Evolutionary conservation across 2,113 vertebrate species (phyloP).

Genomic region (Calidris pygmaea): DNA sequence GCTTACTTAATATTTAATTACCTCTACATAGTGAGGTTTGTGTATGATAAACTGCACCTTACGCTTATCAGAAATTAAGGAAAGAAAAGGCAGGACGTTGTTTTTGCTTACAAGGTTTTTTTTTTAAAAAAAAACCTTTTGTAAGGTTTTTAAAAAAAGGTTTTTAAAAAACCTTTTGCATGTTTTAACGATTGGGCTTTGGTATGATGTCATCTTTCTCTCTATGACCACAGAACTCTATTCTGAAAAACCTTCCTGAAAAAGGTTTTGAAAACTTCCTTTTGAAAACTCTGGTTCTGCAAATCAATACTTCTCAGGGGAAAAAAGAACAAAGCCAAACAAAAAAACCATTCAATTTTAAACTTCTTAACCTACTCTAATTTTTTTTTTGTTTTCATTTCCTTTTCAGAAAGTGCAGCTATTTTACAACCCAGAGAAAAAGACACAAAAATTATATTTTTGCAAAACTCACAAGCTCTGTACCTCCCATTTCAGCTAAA

Average conservation of each 20-base stretch:
- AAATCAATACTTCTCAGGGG: background rate
- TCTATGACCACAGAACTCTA: background rate
- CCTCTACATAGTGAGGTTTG: background rate
- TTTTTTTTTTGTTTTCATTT: background rate
- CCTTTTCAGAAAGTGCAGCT: background rate
- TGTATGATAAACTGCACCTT: background rate
- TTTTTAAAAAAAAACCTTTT: too few species aligned
- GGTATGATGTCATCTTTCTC: background rate
- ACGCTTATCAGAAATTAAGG: background rate
- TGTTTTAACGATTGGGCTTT: background rate
- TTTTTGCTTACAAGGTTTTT: background rate
- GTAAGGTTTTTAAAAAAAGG: too few species aligned
- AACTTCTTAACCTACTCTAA: background rate
- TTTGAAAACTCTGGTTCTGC: background rate
- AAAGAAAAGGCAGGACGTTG: background rate
- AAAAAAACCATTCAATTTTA: background rate
- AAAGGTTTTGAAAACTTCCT: background rate
- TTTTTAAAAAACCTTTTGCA: background rate
- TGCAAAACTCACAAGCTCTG: background rate
- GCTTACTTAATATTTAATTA: background rate
- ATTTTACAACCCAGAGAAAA: background rate
- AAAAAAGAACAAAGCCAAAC: background rate
- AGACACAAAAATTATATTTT: background rate
- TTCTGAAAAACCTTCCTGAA: background rate
- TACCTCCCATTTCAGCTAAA: background rate